phyloP scores from a whole-genome alignment of 2,113 vertebrate species.

The Kryptolebias marmoratus region DNA sequence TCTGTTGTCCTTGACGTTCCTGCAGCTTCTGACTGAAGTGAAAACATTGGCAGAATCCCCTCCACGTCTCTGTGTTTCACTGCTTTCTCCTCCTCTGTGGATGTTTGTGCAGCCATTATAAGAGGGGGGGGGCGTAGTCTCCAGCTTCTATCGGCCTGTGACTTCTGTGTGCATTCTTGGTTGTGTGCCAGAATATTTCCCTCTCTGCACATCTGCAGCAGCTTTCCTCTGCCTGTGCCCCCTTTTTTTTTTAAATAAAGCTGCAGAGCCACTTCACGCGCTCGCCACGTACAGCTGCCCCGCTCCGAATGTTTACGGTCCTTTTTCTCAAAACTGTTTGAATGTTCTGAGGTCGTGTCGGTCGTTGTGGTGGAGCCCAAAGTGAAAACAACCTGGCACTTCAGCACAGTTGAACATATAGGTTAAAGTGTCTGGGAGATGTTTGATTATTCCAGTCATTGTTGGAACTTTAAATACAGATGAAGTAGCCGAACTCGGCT shows the following conservation, averaged over 20 bases:
- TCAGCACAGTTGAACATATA: neutral
- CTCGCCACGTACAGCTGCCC: constrained; percentile 23
- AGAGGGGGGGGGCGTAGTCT: constrained; percentile 56
- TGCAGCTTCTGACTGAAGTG: neutral
- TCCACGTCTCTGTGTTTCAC: constrained; percentile 6
- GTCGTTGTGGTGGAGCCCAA: neutral
- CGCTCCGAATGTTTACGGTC: constrained; percentile 26
- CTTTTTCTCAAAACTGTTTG: constrained; percentile 24
- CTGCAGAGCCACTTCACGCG: neutral
- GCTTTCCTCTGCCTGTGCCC: constrained; percentile 40
- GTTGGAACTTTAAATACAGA: constrained; percentile 4
- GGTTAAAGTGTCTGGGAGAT: neutral
- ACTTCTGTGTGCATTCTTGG: constrained; percentile 76
- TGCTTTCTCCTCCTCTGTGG: constrained; percentile 27
- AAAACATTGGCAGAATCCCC: constrained; percentile 8
- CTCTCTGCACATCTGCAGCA: constrained; percentile 69
- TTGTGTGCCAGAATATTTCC: constrained; percentile 67
- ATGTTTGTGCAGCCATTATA: constrained; percentile 68
- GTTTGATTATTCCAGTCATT: neutral
- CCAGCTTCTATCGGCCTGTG: constrained; percentile 63
- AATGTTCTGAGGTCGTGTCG: constrained; percentile 22
- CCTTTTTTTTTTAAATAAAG: constrained; percentile 12
- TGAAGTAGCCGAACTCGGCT: neutral
- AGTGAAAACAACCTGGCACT: constrained; percentile 3
- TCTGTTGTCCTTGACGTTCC: neutral